A percentile compares a stretch with the other conserved stretches of the same genome.
phyloP scores from a whole-genome alignment of 37 sponge, comb jelly and placozoan species.

The Oopsacas minuta region DNA sequence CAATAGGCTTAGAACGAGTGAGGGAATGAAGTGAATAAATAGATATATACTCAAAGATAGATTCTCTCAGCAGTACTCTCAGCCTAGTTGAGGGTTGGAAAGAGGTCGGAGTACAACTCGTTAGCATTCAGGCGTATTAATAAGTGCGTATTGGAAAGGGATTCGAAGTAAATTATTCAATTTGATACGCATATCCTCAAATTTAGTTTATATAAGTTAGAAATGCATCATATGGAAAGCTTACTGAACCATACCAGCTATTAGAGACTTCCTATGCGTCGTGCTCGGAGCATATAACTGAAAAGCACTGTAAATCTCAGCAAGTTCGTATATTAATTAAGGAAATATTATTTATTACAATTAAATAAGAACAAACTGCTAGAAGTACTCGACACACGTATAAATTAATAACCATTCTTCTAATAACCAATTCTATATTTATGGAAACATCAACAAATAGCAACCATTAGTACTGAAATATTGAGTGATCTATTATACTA shows the following conservation, averaged over 20 bases:
- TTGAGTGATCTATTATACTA: no score
- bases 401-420: no score
- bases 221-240: background rate
- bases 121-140: background rate
- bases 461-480: no score
- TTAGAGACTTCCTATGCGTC: background rate
- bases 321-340: no score
- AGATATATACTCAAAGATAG: background rate
- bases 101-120: background rate
- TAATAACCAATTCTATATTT: no score
- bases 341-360: no score
- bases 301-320: no score
- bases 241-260: background rate
- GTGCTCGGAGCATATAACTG: no score
- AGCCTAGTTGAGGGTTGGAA: background rate
- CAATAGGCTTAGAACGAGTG: background rate
- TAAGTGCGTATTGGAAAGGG: no score
- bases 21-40: background rate
- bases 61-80: background rate
- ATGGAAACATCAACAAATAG: no score
- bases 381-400: no score
- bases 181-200: background rate
- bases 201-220: background rate
- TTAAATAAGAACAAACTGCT: no score
- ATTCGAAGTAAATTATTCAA: background rate